phyloP scores from a whole-genome alignment of 2,113 vertebrate species.

The Sisor rabdophorus region DNA sequence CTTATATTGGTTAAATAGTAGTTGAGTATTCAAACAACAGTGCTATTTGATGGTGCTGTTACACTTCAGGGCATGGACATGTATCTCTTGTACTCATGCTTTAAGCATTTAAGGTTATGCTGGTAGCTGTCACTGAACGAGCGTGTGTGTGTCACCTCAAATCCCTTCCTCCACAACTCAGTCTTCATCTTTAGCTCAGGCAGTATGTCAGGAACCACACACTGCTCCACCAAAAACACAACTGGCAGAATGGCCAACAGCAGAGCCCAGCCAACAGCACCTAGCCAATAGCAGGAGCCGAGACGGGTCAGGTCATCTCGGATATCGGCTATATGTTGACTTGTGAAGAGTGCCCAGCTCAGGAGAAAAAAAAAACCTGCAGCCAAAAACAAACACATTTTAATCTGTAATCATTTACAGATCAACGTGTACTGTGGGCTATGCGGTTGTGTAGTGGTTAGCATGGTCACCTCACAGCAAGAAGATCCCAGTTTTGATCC shows the following conservation, averaged over 20 bases:
- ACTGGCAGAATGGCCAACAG: slow-evolving; percentile 48
- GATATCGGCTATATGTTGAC: slow-evolving; percentile 66
- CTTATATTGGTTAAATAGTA: background rate
- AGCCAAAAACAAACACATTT: background rate
- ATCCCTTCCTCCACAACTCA: slow-evolving; percentile 49
- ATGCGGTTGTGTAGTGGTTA: too few species aligned
- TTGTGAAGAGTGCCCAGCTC: slow-evolving; percentile 71
- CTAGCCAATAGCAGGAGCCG: slow-evolving; percentile 67
- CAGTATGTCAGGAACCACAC: slow-evolving; percentile 58
- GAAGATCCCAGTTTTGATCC: too few species aligned
- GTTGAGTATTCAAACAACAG: slow-evolving; percentile 2
- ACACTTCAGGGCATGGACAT: slow-evolving; percentile 53
- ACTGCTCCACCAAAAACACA: slow-evolving; percentile 61
- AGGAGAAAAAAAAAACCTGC: slow-evolving; percentile 74
- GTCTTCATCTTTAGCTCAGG: slow-evolving; percentile 60
- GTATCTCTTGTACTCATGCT: slow-evolving; percentile 36
- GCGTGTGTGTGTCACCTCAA: slow-evolving; percentile 1
- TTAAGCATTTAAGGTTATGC: background rate
- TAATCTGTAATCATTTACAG: too few species aligned
- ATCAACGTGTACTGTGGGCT: too few species aligned
- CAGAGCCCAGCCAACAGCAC: slow-evolving; percentile 61
- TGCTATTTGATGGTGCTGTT: slow-evolving; percentile 9
- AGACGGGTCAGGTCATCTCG: slow-evolving; percentile 56
- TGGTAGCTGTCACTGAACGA: slow-evolving; percentile 46
- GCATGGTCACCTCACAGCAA: too few species aligned